Conservation (phyloP, 2,113 vertebrate species). For the Psittacula cyanocephala region DNA sequence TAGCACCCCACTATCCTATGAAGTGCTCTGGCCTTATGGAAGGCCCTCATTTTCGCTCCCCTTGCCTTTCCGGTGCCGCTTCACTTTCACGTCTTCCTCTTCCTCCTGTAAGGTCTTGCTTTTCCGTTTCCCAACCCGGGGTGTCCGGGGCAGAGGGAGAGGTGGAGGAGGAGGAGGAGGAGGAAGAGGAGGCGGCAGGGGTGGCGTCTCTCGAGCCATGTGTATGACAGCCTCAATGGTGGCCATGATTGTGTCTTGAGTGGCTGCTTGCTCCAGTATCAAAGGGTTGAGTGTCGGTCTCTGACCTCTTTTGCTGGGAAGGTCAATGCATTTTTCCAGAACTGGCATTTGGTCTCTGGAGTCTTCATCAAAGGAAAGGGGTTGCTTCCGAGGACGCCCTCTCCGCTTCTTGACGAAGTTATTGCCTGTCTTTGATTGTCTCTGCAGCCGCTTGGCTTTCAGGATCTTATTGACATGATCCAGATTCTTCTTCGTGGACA, state of each 20-base stretch:
- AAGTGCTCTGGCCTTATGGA: slow-evolving; percentile 49
- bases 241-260: slow-evolving; percentile 90
- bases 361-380: slow-evolving; percentile 79
- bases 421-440: slow-evolving; percentile 99
- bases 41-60: slow-evolving; percentile 74
- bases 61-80: slow-evolving; percentile 81
- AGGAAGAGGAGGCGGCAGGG: slow-evolving; percentile 29
- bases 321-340: slow-evolving; percentile 92
- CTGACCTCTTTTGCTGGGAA: slow-evolving; percentile 86
- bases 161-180: slow-evolving; percentile 25
- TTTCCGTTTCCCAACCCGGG: slow-evolving; percentile 76
- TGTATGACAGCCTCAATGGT: slow-evolving; percentile 96
- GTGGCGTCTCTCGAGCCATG: slow-evolving; percentile 83
- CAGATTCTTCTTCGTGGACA: slow-evolving; percentile 94
- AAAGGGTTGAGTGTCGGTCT: slow-evolving; percentile 79
- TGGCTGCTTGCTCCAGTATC: slow-evolving; percentile 76
- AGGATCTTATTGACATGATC: slow-evolving; percentile 99
- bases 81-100: slow-evolving; percentile 78
- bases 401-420: slow-evolving; percentile 94
- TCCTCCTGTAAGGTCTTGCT: slow-evolving; percentile 62
- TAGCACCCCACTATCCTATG: background rate
- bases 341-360: slow-evolving; percentile 92
- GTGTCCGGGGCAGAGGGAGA: slow-evolving; percentile 52
- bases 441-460: slow-evolving; percentile 96
- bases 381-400: slow-evolving; percentile 92